phyloP scores from a whole-genome alignment of 2,888 invertebrate species.

The Tridacna gigas region DNA sequence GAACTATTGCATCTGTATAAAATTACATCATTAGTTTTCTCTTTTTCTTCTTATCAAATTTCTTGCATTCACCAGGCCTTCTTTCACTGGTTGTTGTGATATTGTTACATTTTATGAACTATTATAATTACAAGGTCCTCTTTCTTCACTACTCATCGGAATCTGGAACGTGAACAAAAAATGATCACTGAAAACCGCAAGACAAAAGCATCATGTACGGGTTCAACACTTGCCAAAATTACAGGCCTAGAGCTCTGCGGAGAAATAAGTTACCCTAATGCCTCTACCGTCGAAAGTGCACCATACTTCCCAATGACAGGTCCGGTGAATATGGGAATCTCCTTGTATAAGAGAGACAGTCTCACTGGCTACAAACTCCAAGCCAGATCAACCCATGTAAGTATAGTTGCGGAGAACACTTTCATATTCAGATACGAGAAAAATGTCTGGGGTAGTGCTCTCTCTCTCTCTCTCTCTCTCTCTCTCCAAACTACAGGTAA shows the following conservation, averaged over 20 bases:
- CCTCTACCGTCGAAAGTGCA: constrained; percentile 87
- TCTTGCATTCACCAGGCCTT: no score
- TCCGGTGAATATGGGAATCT: constrained; percentile 72
- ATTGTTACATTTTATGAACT: no score
- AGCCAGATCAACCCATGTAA: constrained; percentile 73
- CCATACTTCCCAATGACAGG: constrained; percentile 82
- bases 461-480: no score
- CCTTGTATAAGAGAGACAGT: constrained; percentile 80
- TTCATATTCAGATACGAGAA: no score
- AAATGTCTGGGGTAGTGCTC: no score
- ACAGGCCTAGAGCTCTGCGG: constrained; percentile 94
- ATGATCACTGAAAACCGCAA: constrained; percentile 89
- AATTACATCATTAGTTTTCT: no score
- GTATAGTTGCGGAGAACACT: not conserved
- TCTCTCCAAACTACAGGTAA: no score
- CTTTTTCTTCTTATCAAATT: no score
- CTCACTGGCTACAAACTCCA: constrained; percentile 78
- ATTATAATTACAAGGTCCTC: constrained; percentile 72
- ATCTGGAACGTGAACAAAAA: constrained; percentile 88
- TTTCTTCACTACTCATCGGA: constrained; percentile 79
- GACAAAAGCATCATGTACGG: constrained; percentile 85
- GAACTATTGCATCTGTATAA: no score
- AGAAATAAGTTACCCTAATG: constrained; percentile 88
- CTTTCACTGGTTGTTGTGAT: no score
- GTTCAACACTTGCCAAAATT: constrained; percentile 87